Evolutionary conservation across 2,113 vertebrate genomes (phyloP).

Genomic region (Amia ocellicauda): DNA sequence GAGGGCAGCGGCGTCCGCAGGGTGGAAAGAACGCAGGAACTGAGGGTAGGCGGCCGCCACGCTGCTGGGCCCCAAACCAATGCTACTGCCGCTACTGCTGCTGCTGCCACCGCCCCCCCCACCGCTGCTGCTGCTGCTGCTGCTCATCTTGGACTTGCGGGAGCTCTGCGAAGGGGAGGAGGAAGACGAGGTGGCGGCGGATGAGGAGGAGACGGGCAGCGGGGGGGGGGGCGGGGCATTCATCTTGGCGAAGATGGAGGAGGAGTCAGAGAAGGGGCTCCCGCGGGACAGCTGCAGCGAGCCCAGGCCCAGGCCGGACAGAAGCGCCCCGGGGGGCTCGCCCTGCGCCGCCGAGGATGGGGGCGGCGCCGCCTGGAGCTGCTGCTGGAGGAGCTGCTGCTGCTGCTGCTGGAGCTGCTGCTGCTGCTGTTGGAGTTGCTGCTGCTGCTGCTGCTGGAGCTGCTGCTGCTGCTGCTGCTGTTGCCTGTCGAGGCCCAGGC

Average conservation of each 20-base stretch:
- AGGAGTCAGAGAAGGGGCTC: conserved; percentile 75
- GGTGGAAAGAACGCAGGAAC: conserved; percentile 74
- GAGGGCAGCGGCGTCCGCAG: conserved; percentile 70
- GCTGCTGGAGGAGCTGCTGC: conserved; percentile 65
- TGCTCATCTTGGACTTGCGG: conserved; percentile 72
- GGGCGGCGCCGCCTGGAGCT: conserved; percentile 50
- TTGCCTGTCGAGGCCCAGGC: conserved; percentile 74
- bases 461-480: conserved; percentile 75
- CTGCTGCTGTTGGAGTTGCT: background rate
- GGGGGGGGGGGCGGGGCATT: conserved; percentile 73
- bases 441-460: background rate
- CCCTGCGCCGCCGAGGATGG: conserved; percentile 55
- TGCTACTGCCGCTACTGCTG: conserved; percentile 54
- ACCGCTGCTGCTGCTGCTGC: conserved; percentile 55
- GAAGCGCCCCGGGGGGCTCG: conserved; percentile 70
- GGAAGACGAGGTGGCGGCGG: conserved; percentile 71
- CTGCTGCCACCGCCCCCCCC: conserved; percentile 53
- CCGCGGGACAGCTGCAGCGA: conserved; percentile 72
- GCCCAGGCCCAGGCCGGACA: conserved; percentile 73
- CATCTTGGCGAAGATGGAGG: conserved; percentile 77
- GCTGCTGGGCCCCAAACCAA: too few relatives aligned
- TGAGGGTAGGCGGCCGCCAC: conserved; percentile 67
- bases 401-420: conserved; percentile 71
- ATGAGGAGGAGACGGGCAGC: conserved; percentile 70
- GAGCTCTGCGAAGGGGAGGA: conserved; percentile 65